Base-by-base conservation (phyloP, 2,113 vertebrate genomes). In the Mohoua ochrocephala region DNA sequence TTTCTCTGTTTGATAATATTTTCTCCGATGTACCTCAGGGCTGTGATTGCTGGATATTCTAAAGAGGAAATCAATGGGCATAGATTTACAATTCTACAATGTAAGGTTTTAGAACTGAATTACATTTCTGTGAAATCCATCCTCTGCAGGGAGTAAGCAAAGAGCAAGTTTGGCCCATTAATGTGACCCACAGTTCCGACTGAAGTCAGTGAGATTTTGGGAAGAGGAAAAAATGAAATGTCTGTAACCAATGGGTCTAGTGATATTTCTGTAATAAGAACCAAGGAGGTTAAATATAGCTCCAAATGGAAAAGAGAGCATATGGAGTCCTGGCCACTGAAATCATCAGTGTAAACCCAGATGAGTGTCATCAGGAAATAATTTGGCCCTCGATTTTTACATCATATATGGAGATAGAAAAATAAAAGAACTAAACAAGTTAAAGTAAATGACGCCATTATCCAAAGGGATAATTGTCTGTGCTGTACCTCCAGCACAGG, bases 51-150 rank as follows among this genome's bases (percentile, higher is more conserved):
- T 84, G 67, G 35, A 22, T 35, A 7, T 86, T 96, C 56, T 95
- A 77, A 88, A 69, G 35, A 88, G 76, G 60, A 96, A 96, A 96
- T 95, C 87, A 75, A 95, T 96, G 71, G n/a, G 21, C n/a, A 94
- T 80, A 77, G 93, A 96, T 95, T 96, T 95, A 84, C 89, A 93
- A 73, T 84, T 90, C 90, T 83, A 88, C 79, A 84, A 13, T 3
- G 2, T 17, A 63, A 67, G 47, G 64, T 84, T 96, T 93, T 84
- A 88, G 87, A 86, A 77, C 22, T 21, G 63, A 70, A 59, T 80
- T 77, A 77, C 24, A 17, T 84, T 94, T 94, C 63, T 60, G 52
- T 47, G 76, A 93, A 77, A 90, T 81, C 81, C 28, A 78, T 86
- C 47, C 71, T 88, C 70, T 91, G 22, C 64, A 86, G 87, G 31